Evolutionary conservation across 2,888 invertebrate species (phyloP).

Genomic region (Tinea pellionella): DNA sequence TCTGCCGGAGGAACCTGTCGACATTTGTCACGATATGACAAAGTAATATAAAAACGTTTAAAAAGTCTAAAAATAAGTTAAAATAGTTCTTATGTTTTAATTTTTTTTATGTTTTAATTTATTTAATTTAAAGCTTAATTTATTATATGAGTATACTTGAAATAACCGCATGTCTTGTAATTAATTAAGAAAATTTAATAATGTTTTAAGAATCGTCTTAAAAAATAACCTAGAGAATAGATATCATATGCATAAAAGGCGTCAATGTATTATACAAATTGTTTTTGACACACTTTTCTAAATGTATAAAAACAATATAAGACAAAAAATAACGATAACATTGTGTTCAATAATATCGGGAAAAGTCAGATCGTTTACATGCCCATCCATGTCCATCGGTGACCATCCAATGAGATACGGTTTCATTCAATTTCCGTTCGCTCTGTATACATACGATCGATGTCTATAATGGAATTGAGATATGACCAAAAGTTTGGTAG

Average conservation of each 20-base stretch:
- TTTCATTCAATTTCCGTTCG: slow-evolving; percentile 12
- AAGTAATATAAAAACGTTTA: too few species aligned
- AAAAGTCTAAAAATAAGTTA: too few species aligned
- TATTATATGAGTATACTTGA: not conserved
- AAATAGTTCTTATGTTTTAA: too few species aligned
- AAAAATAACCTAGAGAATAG: too few species aligned
- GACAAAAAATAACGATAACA: not conserved
- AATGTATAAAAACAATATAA: not conserved
- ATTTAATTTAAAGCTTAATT: not conserved
- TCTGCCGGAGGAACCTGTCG: too few species aligned
- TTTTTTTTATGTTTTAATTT: too few species aligned
- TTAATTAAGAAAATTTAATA: not conserved
- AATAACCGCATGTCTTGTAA: not conserved
- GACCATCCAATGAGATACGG: slow-evolving; percentile 4
- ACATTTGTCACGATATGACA: too few species aligned
- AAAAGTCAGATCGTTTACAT: not conserved
- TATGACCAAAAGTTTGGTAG: not conserved
- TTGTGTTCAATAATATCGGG: not conserved
- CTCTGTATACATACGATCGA: not conserved
- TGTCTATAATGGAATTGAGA: slow-evolving; percentile 9
- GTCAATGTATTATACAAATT: too few species aligned
- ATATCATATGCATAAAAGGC: too few species aligned
- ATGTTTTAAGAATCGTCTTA: too few species aligned
- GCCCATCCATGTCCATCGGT: not conserved
- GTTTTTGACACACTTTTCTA: too few species aligned